Percentiles rank a stretch among this genome's conserved stretches.
These are phyloP conservation scores for Hesperia comma DNA, from an alignment of 2,888 invertebrate genomes.

Conservation along the genomic window DNA sequence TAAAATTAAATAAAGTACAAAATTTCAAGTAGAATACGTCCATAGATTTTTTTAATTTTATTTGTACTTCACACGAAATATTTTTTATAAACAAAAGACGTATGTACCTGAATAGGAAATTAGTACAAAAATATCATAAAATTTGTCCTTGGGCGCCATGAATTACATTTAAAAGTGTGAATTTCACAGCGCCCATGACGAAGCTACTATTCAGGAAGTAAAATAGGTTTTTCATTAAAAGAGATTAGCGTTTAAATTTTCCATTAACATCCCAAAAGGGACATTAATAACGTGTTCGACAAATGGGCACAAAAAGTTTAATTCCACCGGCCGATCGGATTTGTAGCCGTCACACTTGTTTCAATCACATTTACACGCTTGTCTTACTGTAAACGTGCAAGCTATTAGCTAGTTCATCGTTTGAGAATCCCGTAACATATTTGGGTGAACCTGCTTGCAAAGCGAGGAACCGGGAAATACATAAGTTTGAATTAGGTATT, in stretches of 20 bases:
- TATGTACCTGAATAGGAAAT: too few species aligned
- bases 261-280: constrained; percentile 21
- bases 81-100: too few species aligned
- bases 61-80: too few species aligned
- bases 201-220: neutral
- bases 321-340: constrained; percentile 34
- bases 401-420: neutral
- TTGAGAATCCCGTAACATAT: too few species aligned
- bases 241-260: constrained; percentile 33
- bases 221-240: constrained; percentile 16
- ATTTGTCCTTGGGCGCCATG: too few species aligned
- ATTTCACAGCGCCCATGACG: neutral
- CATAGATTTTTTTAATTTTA: too few species aligned
- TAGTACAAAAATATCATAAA: too few species aligned
- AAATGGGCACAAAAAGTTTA: constrained; percentile 35
- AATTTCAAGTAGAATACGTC: too few species aligned
- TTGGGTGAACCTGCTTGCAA: too few species aligned
- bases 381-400: neutral
- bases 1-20: too few species aligned
- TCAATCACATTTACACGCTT: constrained; percentile 27
- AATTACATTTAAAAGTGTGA: neutral
- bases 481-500: too few species aligned
- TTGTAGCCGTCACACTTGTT: constrained; percentile 35
- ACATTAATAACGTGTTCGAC: constrained; percentile 29
- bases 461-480: too few species aligned